Percentiles rank a stretch among this genome's conserved stretches.
phyloP scores from a whole-genome alignment of 2,113 vertebrate genomes.

The Thunnus thynnus region DNA sequence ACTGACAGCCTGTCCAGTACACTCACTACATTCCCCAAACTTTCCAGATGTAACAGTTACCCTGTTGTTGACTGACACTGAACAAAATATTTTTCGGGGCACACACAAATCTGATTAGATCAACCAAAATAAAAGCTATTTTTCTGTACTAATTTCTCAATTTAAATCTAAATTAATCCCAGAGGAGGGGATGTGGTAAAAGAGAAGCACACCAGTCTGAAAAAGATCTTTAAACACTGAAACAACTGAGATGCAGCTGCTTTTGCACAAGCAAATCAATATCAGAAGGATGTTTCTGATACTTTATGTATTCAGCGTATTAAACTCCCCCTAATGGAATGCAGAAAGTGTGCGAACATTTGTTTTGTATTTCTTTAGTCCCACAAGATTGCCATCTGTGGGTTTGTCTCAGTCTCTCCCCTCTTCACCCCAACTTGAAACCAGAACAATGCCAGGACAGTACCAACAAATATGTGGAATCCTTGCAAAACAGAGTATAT shows the following conservation, averaged over 20 bases:
- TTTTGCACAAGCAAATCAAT: constrained; percentile 41
- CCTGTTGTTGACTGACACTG: not conserved
- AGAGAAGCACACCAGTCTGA: not conserved
- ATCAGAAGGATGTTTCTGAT: constrained; percentile 42
- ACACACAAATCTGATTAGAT: constrained; percentile 3
- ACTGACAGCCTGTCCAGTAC: not conserved
- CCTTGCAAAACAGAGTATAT: not conserved
- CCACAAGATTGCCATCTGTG: constrained; percentile 41
- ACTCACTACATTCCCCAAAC: not conserved
- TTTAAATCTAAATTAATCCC: constrained; percentile 15
- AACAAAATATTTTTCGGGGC: not conserved
- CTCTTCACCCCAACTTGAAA: constrained; percentile 17
- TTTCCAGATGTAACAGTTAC: not conserved
- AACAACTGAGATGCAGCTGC: constrained; percentile 26
- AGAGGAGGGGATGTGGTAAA: not conserved
- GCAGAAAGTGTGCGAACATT: constrained; percentile 46
- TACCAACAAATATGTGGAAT: not conserved
- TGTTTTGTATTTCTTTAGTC: constrained; percentile 50
- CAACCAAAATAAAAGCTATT: constrained; percentile 5
- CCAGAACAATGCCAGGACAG: constrained; percentile 12
- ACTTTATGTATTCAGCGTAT: constrained; percentile 46
- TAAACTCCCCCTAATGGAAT: constrained; percentile 44
- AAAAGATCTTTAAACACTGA: not conserved
- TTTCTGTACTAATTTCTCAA: not conserved
- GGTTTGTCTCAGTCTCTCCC: constrained; percentile 25